Conservation (phyloP, 2,113 vertebrate species). For the Oenanthe oenanthe region DNA sequence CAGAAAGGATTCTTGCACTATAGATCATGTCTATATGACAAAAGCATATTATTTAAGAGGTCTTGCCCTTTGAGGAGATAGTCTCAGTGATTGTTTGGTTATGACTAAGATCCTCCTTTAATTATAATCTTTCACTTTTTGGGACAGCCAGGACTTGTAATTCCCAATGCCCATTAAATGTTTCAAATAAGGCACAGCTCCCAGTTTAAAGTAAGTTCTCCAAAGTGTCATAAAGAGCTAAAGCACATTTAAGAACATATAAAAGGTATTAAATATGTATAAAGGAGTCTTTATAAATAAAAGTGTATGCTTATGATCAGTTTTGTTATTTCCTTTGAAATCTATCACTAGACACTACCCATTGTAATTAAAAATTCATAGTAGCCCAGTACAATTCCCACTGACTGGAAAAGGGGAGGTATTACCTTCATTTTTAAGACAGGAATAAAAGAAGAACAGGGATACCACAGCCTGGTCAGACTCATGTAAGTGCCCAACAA, state of each 20-base stretch:
- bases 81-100: not conserved
- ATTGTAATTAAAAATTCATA: not conserved
- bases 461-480: not conserved
- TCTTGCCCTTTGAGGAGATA: not conserved
- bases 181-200: not conserved
- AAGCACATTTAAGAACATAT: not conserved
- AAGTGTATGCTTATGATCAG: not conserved
- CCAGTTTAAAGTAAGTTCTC: not conserved
- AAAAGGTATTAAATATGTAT: not conserved
- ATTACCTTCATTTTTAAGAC: not conserved
- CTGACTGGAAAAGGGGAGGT: not conserved
- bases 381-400: not conserved
- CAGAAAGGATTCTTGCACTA: not conserved
- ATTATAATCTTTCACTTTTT: not conserved
- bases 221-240: not conserved
- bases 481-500: not conserved
- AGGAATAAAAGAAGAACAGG: not conserved
- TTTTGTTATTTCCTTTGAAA: not conserved
- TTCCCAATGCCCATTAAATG: not conserved
- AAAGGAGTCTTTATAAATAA: not conserved
- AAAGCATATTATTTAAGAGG: not conserved
- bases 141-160: not conserved
- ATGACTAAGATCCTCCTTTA: not conserved
- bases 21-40: not conserved
- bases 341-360: not conserved